Evolutionary conservation across 1,140 invertebrate species (phyloP).

Genomic region (Lutraria rhynchaena): DNA sequence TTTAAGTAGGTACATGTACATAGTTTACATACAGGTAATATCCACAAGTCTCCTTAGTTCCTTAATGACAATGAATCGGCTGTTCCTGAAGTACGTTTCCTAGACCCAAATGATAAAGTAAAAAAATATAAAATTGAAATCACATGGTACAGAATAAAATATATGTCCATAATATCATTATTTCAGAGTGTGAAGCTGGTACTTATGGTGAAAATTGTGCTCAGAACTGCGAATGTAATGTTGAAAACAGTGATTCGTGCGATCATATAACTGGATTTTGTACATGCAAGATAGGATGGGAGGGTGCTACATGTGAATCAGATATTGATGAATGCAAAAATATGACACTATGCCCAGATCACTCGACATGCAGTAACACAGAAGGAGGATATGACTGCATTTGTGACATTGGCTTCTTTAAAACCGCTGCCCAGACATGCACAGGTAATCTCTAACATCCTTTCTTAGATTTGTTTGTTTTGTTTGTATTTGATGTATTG

Average conservation of each 20-base stretch:
- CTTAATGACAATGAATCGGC: too few relatives aligned
- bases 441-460: too few relatives aligned
- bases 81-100: too few relatives aligned
- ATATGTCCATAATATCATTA: too few relatives aligned
- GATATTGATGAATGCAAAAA: slow-evolving; percentile 19
- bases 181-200: slow-evolving; percentile 23
- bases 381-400: background rate
- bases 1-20: too few relatives aligned
- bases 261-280: background rate
- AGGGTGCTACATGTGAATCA: background rate
- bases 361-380: slow-evolving; percentile 12
- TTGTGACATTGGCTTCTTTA: slow-evolving; percentile 10
- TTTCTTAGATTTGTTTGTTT: too few relatives aligned
- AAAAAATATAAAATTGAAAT: too few relatives aligned
- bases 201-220: background rate
- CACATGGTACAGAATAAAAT: too few relatives aligned
- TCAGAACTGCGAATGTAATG: background rate
- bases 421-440: background rate
- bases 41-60: too few relatives aligned
- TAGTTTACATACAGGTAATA: too few relatives aligned
- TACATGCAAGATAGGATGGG: background rate
- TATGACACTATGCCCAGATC: background rate
- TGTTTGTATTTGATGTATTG: too few relatives aligned
- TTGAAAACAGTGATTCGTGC: background rate
- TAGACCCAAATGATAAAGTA: too few relatives aligned